phyloP scores from a whole-genome alignment of 2,797 vertebrate genomes.

The Gila robusta region DNA sequence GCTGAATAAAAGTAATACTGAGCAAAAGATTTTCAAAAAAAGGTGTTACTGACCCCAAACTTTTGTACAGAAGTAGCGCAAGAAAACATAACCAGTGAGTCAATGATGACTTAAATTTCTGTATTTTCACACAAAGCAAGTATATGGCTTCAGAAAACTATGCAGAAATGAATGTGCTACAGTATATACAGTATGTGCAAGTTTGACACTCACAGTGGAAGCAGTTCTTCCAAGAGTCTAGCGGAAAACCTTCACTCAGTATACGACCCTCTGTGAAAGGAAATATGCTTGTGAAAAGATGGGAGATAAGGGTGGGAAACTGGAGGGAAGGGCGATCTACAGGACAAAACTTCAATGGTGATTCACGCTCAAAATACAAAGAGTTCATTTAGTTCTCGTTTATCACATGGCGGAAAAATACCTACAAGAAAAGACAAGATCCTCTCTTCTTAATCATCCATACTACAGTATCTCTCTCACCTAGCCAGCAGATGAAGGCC shows the following conservation, averaged over 20 bases:
- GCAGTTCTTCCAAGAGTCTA: slow-evolving; percentile 85
- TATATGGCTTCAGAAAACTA: not conserved
- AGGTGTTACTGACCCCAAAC: no score
- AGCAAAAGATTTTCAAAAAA: no score
- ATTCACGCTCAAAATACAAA: not conserved
- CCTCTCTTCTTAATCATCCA: not conserved
- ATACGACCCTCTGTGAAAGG: slow-evolving; percentile 80
- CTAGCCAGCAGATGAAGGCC: slow-evolving; percentile 86
- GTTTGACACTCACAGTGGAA: slow-evolving; percentile 83
- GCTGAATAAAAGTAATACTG: no score
- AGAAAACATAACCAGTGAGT: not conserved
- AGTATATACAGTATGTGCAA: not conserved
- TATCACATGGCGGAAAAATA: not conserved
- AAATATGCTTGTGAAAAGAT: not conserved
- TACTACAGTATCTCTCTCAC: slow-evolving; percentile 70
- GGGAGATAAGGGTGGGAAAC: not conserved
- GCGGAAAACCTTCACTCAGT: slow-evolving; percentile 77
- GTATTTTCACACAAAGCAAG: not conserved
- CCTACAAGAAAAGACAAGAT: not conserved
- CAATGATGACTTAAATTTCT: not conserved
- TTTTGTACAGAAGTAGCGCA: not conserved
- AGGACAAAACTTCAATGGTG: not conserved
- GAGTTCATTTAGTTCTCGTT: not conserved
- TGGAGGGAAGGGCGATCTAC: not conserved
- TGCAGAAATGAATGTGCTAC: not conserved